These are phyloP conservation scores for Chionodraco myersi DNA, from an alignment of 2,113 vertebrate species.

Conservation along the genomic window DNA sequence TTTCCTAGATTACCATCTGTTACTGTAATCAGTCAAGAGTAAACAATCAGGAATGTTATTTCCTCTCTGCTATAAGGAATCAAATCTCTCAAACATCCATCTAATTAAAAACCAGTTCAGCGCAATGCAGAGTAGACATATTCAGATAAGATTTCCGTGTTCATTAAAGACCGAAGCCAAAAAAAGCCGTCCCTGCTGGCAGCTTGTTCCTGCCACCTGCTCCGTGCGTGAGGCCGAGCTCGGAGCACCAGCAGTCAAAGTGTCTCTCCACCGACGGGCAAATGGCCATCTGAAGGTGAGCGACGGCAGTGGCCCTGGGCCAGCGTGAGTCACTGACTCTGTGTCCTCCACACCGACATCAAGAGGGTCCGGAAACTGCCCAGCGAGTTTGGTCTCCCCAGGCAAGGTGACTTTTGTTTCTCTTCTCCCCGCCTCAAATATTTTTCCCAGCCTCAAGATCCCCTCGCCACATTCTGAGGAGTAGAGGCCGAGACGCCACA, in stretches of 20 bases:
- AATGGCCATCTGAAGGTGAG: constrained; percentile 75
- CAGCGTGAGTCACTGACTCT: constrained; percentile 67
- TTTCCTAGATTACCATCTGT: constrained; percentile 2
- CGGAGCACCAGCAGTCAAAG: constrained; percentile 59
- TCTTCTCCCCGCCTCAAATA: constrained; percentile 38
- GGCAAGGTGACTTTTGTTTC: constrained; percentile 74
- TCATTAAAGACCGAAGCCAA: constrained; percentile 43
- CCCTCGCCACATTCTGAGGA: constrained; percentile 24
- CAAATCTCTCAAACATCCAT: constrained; percentile 18
- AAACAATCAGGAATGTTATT: constrained; percentile 8
- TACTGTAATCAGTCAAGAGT: constrained; percentile 25
- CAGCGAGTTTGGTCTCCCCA: constrained; percentile 36
- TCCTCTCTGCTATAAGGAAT: background rate
- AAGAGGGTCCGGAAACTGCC: constrained; percentile 58
- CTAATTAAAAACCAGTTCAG: constrained; percentile 46
- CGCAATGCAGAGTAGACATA: constrained; percentile 14
- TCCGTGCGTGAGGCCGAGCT: constrained; percentile 46
- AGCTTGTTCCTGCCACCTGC: constrained; percentile 62
- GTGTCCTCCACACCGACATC: constrained; percentile 42
- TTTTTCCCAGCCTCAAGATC: constrained; percentile 53
- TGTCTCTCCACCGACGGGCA: constrained; percentile 60
- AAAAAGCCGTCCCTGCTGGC: constrained; percentile 58
- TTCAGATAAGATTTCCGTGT: constrained; percentile 42
- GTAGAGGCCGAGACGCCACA: constrained; percentile 30
- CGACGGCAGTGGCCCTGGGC: constrained; percentile 72